phyloP scores from a whole-genome alignment of 2,888 invertebrate genomes.

The Perizoma affinitatum region DNA sequence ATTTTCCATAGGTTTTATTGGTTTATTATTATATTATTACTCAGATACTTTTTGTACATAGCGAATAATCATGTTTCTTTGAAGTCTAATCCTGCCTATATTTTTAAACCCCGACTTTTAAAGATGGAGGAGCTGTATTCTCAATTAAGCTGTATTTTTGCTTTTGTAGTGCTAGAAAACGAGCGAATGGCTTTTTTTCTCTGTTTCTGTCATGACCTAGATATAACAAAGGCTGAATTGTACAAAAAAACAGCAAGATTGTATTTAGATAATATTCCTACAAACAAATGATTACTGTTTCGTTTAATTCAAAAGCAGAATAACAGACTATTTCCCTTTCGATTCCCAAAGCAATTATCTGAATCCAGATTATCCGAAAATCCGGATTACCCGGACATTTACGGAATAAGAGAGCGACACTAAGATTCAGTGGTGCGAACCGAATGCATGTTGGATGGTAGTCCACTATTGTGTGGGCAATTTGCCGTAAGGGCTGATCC shows the following conservation, averaged over 20 bases:
- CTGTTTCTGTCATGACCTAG: background rate
- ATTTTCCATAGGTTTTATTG: too few species aligned
- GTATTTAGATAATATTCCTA: constrained; percentile 3
- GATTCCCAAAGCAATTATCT: constrained; percentile 31
- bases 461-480: constrained; percentile 52
- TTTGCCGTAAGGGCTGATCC: constrained; percentile 38
- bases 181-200: background rate
- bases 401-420: constrained; percentile 31
- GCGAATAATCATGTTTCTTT: too few species aligned
- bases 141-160: too few species aligned
- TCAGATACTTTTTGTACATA: too few species aligned
- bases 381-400: constrained; percentile 21
- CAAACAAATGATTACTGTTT: constrained; percentile 10
- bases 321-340: constrained; percentile 22
- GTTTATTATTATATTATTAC: too few species aligned
- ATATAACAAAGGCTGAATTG: background rate
- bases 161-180: background rate
- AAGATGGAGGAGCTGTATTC: too few species aligned
- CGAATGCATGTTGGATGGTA: constrained; percentile 38
- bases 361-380: constrained; percentile 19
- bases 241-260: background rate
- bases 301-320: constrained; percentile 11
- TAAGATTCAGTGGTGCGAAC: constrained; percentile 50
- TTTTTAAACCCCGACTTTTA: too few species aligned
- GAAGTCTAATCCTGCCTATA: too few species aligned